These are phyloP conservation scores for Drosophila ananassae DNA, from an alignment of 1,140 invertebrate species.

Conservation along the genomic window DNA sequence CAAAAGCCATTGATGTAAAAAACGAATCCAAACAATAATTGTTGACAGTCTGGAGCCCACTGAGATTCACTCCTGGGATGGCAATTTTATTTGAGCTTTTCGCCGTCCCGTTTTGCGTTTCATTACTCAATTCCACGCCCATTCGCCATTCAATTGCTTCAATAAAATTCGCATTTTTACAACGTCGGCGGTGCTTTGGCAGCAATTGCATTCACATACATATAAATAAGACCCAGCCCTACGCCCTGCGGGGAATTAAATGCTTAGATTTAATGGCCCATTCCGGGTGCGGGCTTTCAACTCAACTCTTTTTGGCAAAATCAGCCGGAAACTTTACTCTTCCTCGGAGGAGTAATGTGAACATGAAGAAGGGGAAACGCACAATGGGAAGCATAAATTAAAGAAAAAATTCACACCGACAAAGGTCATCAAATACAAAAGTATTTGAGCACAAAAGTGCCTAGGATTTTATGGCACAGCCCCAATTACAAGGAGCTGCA, in stretches of 20 bases:
- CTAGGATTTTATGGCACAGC: conserved; percentile 56
- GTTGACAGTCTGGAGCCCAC: conserved; percentile 52
- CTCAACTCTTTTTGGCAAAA: conserved; percentile 25
- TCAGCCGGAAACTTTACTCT: conserved; percentile 25
- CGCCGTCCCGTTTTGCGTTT: conserved; percentile 41
- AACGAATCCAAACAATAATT: conserved; percentile 76
- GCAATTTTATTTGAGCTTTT: conserved; percentile 33
- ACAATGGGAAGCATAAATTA: conserved; percentile 7
- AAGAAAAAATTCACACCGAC: conserved; percentile 26
- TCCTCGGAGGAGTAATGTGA: not conserved
- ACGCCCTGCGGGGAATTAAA: conserved; percentile 59
- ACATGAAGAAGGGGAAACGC: not conserved
- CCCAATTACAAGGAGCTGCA: conserved; percentile 59
- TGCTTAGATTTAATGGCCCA: conserved; percentile 47
- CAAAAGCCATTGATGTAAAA: conserved; percentile 33
- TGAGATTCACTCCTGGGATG: conserved; percentile 23
- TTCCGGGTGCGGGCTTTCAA: conserved; percentile 1
- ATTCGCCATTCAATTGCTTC: conserved; percentile 78
- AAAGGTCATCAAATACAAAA: conserved; percentile 42
- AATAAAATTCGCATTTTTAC: conserved; percentile 77
- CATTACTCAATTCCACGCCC: conserved; percentile 79
- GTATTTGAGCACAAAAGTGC: conserved; percentile 19
- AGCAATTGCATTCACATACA: conserved; percentile 48
- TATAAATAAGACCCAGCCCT: conserved; percentile 12
- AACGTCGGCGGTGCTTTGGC: conserved; percentile 58